Evolutionary conservation across 92 coral and sea anemone genomes (phyloP).

Genomic region (Siderastrea radians): DNA sequence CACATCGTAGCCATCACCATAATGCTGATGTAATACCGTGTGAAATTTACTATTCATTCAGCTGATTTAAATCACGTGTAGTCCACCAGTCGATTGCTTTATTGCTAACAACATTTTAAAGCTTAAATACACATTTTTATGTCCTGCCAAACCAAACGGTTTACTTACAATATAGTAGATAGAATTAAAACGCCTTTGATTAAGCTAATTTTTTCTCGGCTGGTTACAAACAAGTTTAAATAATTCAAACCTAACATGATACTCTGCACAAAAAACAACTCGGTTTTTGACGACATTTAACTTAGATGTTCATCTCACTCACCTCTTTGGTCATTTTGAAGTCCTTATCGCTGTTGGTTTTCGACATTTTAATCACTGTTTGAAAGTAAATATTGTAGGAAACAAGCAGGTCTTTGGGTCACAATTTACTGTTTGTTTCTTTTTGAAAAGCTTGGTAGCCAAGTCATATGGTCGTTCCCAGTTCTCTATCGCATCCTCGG

Average conservation of each 20-base stretch:
- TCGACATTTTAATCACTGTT: constrained; percentile 66
- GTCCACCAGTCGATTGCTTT: too few relatives aligned
- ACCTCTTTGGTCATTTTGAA: constrained; percentile 89
- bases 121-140: background rate
- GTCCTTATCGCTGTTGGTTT: constrained; percentile 66
- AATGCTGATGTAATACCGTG: background rate
- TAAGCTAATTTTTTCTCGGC: background rate
- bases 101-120: background rate
- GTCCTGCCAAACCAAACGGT: background rate
- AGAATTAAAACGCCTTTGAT: background rate
- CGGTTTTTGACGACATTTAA: background rate
- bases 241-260: too few relatives aligned
- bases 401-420: background rate
- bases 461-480: constrained; percentile 25
- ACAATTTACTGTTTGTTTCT: background rate
- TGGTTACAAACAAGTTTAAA: background rate
- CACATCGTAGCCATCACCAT: too few relatives aligned
- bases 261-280: background rate
- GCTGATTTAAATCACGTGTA: background rate
- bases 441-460: constrained; percentile 26
- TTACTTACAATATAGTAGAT: background rate
- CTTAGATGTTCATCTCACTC: constrained; percentile 40
- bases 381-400: background rate
- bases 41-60: background rate
- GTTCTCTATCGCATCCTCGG: background rate